Conservation (phyloP, 2,888 invertebrate genomes). For the Operophtera brumata region DNA sequence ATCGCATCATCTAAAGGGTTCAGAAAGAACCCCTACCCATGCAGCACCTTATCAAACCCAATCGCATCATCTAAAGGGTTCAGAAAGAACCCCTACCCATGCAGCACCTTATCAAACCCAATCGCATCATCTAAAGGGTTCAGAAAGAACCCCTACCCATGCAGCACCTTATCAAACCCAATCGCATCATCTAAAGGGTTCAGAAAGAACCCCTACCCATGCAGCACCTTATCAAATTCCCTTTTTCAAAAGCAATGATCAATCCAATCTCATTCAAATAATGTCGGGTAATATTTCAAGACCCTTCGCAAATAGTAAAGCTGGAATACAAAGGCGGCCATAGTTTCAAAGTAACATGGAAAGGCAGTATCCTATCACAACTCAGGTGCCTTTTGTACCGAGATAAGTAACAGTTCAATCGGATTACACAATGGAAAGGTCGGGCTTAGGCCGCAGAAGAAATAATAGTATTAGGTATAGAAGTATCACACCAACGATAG, state of each 20-base stretch:
- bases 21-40: no score
- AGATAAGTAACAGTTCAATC: conserved; percentile 42
- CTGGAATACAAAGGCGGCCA: conserved; percentile 28
- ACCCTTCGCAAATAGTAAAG: conserved; percentile 24
- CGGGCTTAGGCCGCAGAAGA: conserved; percentile 22
- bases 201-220: neutral
- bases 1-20: no score
- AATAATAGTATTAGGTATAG: no score
- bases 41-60: no score
- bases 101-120: no score
- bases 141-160: no score
- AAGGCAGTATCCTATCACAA: conserved; percentile 31
- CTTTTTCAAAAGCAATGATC: conserved; percentile 9
- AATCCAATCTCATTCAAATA: conserved; percentile 20
- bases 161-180: conserved; percentile 15
- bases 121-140: no score
- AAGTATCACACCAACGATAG: no score
- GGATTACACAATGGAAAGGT: conserved; percentile 40
- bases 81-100: no score
- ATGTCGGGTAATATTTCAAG: conserved; percentile 18
- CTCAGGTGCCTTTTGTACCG: conserved; percentile 36
- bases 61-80: no score
- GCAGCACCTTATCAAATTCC: conserved; percentile 11
- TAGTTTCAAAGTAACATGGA: conserved; percentile 23
- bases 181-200: neutral